Evolutionary conservation across 2,797 vertebrate species (phyloP).

Genomic region (Antennarius maculatus): DNA sequence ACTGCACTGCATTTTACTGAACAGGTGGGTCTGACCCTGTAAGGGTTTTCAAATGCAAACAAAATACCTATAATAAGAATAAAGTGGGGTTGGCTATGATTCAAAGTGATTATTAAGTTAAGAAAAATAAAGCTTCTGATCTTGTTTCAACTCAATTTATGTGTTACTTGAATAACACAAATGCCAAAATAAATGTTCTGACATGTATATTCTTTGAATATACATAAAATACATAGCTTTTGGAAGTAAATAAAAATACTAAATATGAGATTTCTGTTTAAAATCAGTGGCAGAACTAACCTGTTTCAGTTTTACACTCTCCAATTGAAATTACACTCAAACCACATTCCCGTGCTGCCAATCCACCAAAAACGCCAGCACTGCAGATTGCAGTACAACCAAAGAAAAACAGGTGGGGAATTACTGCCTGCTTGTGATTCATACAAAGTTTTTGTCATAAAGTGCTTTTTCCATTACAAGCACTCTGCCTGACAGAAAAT

Average conservation of each 20-base stretch:
- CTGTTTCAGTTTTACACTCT: conserved; percentile 4
- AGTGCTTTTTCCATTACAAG: conserved; percentile 62
- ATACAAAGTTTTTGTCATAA: conserved; percentile 54
- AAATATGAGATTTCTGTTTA: background rate
- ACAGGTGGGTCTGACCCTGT: conserved; percentile 12
- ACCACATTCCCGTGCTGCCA: conserved; percentile 35
- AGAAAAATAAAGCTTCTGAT: no score
- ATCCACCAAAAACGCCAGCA: conserved; percentile 6
- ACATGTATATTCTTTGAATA: background rate
- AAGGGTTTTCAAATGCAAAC: conserved; percentile 13
- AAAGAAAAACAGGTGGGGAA: conserved; percentile 28
- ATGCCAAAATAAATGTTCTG: no score
- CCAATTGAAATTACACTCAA: background rate
- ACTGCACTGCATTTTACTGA: conserved; percentile 16
- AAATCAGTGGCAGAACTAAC: conserved; percentile 29
- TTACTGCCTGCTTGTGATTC: conserved; percentile 17
- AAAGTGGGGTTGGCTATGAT: no score
- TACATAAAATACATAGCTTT: background rate
- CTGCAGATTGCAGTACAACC: conserved; percentile 21
- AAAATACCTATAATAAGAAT: background rate
- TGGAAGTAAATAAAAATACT: background rate
- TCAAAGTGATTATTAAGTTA: no score
- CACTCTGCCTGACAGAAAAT: conserved; percentile 23
- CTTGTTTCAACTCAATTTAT: no score
- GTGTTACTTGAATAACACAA: no score